A percentile compares a stretch with the other conserved stretches of the same genome.
Conservation (phyloP, 1,140 invertebrate genomes). For the Drosophila subpulchrella region DNA sequence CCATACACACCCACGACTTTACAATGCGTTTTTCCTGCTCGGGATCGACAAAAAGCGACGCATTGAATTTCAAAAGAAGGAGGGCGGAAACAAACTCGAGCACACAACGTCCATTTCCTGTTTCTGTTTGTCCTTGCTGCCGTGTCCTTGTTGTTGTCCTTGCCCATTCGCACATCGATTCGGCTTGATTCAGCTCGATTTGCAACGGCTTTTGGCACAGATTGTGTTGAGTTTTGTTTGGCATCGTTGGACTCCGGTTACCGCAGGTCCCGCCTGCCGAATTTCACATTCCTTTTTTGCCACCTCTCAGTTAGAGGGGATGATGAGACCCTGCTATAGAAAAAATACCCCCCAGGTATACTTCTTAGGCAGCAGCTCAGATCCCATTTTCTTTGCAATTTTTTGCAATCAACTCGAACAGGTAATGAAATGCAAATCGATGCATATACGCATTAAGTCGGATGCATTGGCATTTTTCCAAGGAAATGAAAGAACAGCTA, state of each 20-base stretch:
- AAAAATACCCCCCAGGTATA: slow-evolving; percentile 1
- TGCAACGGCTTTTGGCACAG: slow-evolving; percentile 77
- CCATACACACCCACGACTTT: background rate
- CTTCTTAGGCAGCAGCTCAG: background rate
- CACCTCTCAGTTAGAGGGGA: background rate
- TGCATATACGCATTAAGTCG: slow-evolving; percentile 50
- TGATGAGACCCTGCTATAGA: background rate
- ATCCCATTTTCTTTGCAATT: slow-evolving; percentile 18
- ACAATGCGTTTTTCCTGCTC: slow-evolving; percentile 42
- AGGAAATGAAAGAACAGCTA: slow-evolving; percentile 28
- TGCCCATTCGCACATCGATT: slow-evolving; percentile 45
- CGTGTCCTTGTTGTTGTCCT: slow-evolving; percentile 37
- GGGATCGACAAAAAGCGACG: slow-evolving; percentile 34
- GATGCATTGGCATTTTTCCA: slow-evolving; percentile 20
- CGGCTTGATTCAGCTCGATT: slow-evolving; percentile 73
- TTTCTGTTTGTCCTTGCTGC: slow-evolving; percentile 71
- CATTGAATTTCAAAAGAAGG: slow-evolving; percentile 76
- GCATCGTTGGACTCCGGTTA: slow-evolving; percentile 44
- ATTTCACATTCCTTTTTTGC: background rate
- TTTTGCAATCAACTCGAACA: slow-evolving; percentile 51
- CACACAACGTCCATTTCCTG: slow-evolving; percentile 81
- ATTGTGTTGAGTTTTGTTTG: slow-evolving; percentile 61
- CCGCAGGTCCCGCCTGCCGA: background rate
- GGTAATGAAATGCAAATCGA: slow-evolving; percentile 75
- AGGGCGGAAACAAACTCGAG: slow-evolving; percentile 79